Base-by-base conservation (phyloP, 2,888 invertebrate species). In the Lochmaea crataegi region DNA sequence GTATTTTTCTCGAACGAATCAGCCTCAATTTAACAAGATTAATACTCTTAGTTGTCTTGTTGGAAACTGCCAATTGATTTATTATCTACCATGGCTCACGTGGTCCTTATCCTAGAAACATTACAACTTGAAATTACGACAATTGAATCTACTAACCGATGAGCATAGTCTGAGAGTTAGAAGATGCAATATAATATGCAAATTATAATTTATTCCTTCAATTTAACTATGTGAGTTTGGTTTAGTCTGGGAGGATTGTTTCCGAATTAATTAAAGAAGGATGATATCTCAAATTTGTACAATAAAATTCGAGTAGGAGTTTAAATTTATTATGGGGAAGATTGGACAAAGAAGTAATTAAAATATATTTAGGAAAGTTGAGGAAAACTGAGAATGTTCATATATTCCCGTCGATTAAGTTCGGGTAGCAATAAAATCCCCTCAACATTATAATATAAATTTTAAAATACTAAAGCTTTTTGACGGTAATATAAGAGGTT, bases 1-100 rank as follows among this genome's bases (percentile, higher is more conserved):
- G 71, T 74, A 74, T 73, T 73, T 73, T 75, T 73, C 68, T 58
- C 58, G 71, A 71, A 65, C 32, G 73, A 66, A 67, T 71, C 70
- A 71, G 73, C 75, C 71, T 68, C 73, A 75, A 73, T 75, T 75
- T 71, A 73, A 71, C 73, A 73, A 75, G 75, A 75, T 75, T 75
- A 75, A 75, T 75, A 68, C 75, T 68, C 60, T 65, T 56, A 71
- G 65, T 73, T 74, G 71, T 71, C 74, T 76, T 75, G 71, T 67
- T 71, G 64, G 68, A 68, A 71, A 69, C 68, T 74, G 69, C 42
- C 72, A 73, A 76, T 76, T 76, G 76, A 76, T 76, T 75, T 76
- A 76, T 76, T 71, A 65, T 63, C 56, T 65, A 66, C 65, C 42
- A 60, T 51, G 68, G 71, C 65, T 75, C 75, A 73, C 65, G 71